Evolutionary conservation across 92 coral and sea anemone genomes (phyloP).

Genomic region (Siderastrea radians): DNA sequence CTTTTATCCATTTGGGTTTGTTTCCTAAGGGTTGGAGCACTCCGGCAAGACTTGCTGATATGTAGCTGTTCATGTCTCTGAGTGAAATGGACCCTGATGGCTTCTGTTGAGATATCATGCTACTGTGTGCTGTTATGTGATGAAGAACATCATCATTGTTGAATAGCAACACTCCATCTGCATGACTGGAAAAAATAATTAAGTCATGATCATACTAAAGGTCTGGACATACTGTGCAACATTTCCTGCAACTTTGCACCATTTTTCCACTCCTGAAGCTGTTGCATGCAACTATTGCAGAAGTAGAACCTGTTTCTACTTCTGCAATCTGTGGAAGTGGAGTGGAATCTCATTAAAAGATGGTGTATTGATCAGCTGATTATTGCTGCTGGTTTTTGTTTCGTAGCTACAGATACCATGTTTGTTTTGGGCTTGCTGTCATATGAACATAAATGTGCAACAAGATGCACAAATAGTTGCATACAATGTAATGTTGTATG

Average conservation of each 20-base stretch:
- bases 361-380: too few species aligned
- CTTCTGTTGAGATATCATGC: conserved; percentile 27
- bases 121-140: conserved; percentile 67
- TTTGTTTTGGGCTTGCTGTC: too few species aligned
- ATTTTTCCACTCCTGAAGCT: neutral
- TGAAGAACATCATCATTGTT: conserved; percentile 88
- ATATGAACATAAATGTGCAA: too few species aligned
- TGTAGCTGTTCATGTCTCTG: conserved; percentile 81
- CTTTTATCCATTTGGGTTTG: conserved; percentile 66
- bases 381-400: too few species aligned
- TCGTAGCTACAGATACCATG: too few species aligned
- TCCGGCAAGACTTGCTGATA: conserved; percentile 87
- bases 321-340: too few species aligned
- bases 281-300: too few species aligned
- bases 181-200: conserved; percentile 56
- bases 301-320: too few species aligned
- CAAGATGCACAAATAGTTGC: too few species aligned
- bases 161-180: conserved; percentile 83
- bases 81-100: conserved; percentile 71
- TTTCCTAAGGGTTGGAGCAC: conserved; percentile 79
- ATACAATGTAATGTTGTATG: too few species aligned
- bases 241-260: neutral
- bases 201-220: neutral
- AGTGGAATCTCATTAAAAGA: too few species aligned
- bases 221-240: too few species aligned